Percentiles rank a stretch among this genome's conserved stretches.
Evolutionary conservation across 2,797 vertebrate species (phyloP).

Genomic region (Gallirallus australis): DNA sequence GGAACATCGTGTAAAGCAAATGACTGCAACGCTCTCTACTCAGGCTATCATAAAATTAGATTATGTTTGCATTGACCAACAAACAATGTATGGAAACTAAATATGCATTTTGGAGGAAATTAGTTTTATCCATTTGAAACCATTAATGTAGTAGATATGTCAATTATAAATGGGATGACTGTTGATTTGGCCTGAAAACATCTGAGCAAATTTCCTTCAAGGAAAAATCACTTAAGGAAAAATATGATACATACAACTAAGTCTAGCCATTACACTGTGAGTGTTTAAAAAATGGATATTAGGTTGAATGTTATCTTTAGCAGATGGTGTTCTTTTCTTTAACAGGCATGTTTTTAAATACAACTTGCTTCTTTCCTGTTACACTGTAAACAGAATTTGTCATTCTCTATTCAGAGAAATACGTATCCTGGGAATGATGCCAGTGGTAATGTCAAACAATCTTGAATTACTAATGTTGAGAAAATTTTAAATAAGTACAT

Average conservation of each 20-base stretch:
- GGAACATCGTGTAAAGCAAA: neutral
- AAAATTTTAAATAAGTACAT: slow-evolving; percentile 52
- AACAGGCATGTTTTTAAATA: slow-evolving; percentile 72
- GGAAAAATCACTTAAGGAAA: slow-evolving; percentile 45
- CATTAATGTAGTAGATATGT: slow-evolving; percentile 58
- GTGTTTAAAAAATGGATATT: slow-evolving; percentile 55
- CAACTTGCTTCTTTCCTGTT: slow-evolving; percentile 69
- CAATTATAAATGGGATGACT: slow-evolving; percentile 35
- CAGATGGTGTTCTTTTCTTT: slow-evolving; percentile 67
- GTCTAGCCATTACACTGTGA: slow-evolving; percentile 14
- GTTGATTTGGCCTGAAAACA: slow-evolving; percentile 49
- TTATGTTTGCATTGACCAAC: slow-evolving; percentile 54
- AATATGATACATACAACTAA: neutral
- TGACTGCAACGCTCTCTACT: neutral
- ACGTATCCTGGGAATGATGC: slow-evolving; percentile 54
- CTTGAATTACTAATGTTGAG: slow-evolving; percentile 62
- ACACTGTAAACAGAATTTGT: slow-evolving; percentile 70
- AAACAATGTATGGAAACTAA: slow-evolving; percentile 35
- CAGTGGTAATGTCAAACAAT: slow-evolving; percentile 64
- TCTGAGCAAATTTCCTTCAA: slow-evolving; percentile 47
- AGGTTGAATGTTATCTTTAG: slow-evolving; percentile 64
- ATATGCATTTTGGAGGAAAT: slow-evolving; percentile 53
- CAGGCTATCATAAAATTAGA: neutral
- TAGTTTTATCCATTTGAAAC: slow-evolving; percentile 27
- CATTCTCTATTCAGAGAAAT: slow-evolving; percentile 54